These are phyloP conservation scores for Henicopernis longicauda DNA, from an alignment of 2,113 vertebrate genomes.

Conservation along the genomic window DNA sequence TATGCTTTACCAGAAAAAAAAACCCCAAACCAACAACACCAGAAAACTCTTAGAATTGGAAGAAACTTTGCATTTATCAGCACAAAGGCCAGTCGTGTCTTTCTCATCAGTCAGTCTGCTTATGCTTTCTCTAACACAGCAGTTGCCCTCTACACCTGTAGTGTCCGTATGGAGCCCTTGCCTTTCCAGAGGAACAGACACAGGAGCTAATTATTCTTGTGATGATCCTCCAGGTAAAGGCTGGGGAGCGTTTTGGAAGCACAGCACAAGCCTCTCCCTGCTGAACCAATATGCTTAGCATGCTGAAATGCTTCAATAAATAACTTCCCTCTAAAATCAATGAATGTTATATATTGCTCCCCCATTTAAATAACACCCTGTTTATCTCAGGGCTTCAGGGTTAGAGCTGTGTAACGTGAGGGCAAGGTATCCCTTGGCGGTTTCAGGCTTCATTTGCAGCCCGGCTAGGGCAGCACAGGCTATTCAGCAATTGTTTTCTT, in stretches of 20 bases:
- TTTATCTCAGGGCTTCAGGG: background rate
- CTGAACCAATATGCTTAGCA: background rate
- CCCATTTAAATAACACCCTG: background rate
- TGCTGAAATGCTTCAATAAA: slow-evolving; percentile 2
- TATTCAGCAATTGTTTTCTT: background rate
- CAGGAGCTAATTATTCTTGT: slow-evolving; percentile 9
- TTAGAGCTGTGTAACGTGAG: background rate
- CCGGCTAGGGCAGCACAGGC: background rate
- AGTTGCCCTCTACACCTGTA: slow-evolving; percentile 20
- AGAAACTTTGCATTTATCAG: background rate
- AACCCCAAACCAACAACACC: too few relatives aligned
- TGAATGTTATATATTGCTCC: background rate
- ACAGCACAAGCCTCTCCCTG: background rate
- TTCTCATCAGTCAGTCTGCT: background rate
- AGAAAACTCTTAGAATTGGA: background rate
- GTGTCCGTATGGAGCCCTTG: slow-evolving; percentile 4
- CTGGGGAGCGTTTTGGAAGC: background rate
- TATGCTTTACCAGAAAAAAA: background rate
- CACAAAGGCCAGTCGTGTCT: background rate
- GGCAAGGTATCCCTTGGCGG: background rate
- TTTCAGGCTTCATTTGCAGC: background rate
- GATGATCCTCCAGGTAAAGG: background rate
- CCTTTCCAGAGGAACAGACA: slow-evolving; percentile 28
- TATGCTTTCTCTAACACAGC: background rate
- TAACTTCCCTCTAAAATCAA: background rate